Base-by-base conservation (phyloP, 1,140 invertebrate genomes). In the Drosophila dunni region DNA sequence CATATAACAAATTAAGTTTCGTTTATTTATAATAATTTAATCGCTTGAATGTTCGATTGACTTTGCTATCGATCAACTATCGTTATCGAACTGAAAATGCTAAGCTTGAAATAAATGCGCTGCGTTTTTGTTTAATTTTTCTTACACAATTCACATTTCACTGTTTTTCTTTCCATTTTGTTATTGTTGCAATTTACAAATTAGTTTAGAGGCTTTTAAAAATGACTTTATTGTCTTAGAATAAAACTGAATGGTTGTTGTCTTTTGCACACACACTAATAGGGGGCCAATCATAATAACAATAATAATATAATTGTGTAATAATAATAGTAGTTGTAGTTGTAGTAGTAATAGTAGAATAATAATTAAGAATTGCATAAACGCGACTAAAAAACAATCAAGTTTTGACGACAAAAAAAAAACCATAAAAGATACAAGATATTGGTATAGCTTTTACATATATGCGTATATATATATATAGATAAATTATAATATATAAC, bases 191-290 rank as follows among this genome's bases (percentile, higher is more conserved):
- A 73, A 62, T 70, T 80, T 64, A 46, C 48, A 77, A 51, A 58
- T 81, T 73, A 45, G 42, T 58, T 29, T 36, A 67, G 78, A 29
- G 63, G 68, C 38, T 65, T 38, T 69, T 62, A 46, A 34, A 62
- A 74, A 74, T 74, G 71, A 75, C 75, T 86, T 86, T 86, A 86
- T 88, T 86, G 82, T 88, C 82, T 86, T 88, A 79, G 7, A 79
- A 79, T 83, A 88, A 77, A 77, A 88, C 65, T 77, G 72, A 78
- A 83, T 66, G 17, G 77, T 78, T 89, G 77, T 78, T 89, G 82
- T 88, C 79, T 88, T 88, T 89, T 63, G 64, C 51, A 72, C 66
- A 79, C 75, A 85, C 67, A 60, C 75, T 67, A 62, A 62, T 67
- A 62, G 58, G 64, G 51, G 50, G 51, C 56, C 62, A 61, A 62